These are phyloP conservation scores for Pelosia muscerda DNA, from an alignment of 2,888 invertebrate species.

Conservation along the genomic window DNA sequence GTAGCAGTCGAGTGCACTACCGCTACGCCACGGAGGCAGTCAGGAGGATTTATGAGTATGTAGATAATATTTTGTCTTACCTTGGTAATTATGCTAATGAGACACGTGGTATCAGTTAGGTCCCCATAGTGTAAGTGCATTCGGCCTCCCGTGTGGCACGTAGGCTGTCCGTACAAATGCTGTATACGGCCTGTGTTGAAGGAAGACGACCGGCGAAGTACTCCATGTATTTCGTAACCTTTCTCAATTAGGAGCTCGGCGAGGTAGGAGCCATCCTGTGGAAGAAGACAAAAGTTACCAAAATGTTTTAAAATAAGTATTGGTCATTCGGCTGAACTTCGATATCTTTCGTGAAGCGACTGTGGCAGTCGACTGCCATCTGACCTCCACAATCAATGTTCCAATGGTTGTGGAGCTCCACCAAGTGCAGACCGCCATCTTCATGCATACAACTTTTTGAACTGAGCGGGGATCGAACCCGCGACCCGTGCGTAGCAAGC, in stretches of 20 bases:
- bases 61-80: slow-evolving; percentile 57
- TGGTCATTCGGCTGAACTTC: too few species aligned
- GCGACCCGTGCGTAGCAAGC: too few species aligned
- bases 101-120: slow-evolving; percentile 98
- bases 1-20: too few species aligned
- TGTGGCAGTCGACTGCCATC: too few species aligned
- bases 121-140: slow-evolving; percentile 99
- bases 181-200: slow-evolving; percentile 99
- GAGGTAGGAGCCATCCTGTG: slow-evolving; percentile 98
- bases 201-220: slow-evolving; percentile 96
- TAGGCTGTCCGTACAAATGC: slow-evolving; percentile 97
- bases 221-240: slow-evolving; percentile 98
- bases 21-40: too few species aligned
- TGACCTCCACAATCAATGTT: too few species aligned
- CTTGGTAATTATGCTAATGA: slow-evolving; percentile 81
- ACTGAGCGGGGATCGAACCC: too few species aligned
- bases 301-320: background rate
- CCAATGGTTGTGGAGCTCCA: too few species aligned
- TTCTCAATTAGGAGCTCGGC: slow-evolving; percentile 97
- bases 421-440: too few species aligned
- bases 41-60: too few species aligned
- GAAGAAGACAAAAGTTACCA: background rate
- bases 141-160: slow-evolving; percentile 94
- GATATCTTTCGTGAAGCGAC: too few species aligned
- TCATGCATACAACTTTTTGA: too few species aligned